Base-by-base conservation (phyloP, 2,113 vertebrate species). In the Mormyrus iriodes region DNA sequence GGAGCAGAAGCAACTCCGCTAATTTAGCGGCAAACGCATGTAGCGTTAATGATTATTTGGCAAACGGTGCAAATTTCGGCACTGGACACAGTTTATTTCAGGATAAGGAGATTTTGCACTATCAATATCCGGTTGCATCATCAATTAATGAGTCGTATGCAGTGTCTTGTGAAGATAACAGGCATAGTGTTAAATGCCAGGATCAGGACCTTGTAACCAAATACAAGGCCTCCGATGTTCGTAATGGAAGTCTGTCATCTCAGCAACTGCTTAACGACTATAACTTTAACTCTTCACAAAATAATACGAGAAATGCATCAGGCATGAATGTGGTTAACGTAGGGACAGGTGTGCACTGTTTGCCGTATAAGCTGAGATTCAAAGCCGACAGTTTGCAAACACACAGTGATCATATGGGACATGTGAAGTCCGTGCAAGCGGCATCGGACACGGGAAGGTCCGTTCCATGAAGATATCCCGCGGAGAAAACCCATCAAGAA, bases 331-430 rank as follows among this genome's bases (percentile, higher is more conserved):
- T 44, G 49, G 8, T 85, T 8, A 46, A 89, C 44, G 85, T 7
- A 0, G 55, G 44, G 4, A 42, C 39, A 9, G 6, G 39, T 83
- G 42, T 88, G 35, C 84, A 88, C 9, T 89, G 90, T 88, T 55
- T 93, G 49, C 93, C 93, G 4, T 92, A 93, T 87, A 93, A 93
- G 90, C 85, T 93, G 58, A 92, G 93, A 88, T 92, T 91, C 90
- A 93, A 93, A 89, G 46, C 65, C 8, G 76, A n/a, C 76, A 27
- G 24, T 44, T 24, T 21, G 39, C 88, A 90, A 88, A 9, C 42
- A 8, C 39, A 58, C 12, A 27, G 49, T 31, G 61, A 85, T 3
- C 21, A n/a, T 44, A 31, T 44, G 35, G 17, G 31, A 42, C 10
- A 3, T 46, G 55, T 44, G 35, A n/a, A 61, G n/a, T 35, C 52